These are phyloP conservation scores for Sebastes elongatus DNA, from an alignment of 2,797 vertebrate species.

Conservation along the genomic window DNA sequence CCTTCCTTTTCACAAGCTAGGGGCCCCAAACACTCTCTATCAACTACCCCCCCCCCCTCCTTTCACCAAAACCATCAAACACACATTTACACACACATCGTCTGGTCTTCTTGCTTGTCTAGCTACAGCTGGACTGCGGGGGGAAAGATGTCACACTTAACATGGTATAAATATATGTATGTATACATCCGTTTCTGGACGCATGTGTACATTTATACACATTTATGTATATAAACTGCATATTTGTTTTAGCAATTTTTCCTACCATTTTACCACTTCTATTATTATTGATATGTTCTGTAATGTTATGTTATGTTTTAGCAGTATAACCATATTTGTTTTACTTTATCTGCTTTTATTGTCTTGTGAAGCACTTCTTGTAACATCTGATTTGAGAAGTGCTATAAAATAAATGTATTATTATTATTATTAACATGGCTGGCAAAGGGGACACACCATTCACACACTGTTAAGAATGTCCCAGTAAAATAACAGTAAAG, in stretches of 20 bases:
- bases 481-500: too few species aligned
- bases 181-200: too few species aligned
- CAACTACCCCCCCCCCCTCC: not conserved
- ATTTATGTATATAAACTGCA: too few species aligned
- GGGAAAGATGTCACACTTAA: slow-evolving; percentile 43
- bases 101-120: slow-evolving; percentile 20
- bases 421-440: not conserved
- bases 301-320: accelerated
- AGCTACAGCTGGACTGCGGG: slow-evolving; percentile 67
- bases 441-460: not conserved
- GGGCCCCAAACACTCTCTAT: slow-evolving; percentile 21
- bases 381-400: too few species aligned
- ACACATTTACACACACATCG: slow-evolving; percentile 5
- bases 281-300: too few species aligned
- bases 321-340: too few species aligned
- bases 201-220: too few species aligned
- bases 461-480: not conserved
- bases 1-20: slow-evolving; percentile 30
- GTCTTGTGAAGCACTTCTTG: too few species aligned
- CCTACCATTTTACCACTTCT: too few species aligned
- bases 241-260: too few species aligned
- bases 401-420: too few species aligned
- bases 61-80: slow-evolving; percentile 15
- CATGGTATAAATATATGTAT: not conserved
- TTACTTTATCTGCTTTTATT: too few species aligned